These are phyloP conservation scores for Ommatoiulus sabulosus DNA, from an alignment of 2,888 invertebrate species.

Conservation along the genomic window DNA sequence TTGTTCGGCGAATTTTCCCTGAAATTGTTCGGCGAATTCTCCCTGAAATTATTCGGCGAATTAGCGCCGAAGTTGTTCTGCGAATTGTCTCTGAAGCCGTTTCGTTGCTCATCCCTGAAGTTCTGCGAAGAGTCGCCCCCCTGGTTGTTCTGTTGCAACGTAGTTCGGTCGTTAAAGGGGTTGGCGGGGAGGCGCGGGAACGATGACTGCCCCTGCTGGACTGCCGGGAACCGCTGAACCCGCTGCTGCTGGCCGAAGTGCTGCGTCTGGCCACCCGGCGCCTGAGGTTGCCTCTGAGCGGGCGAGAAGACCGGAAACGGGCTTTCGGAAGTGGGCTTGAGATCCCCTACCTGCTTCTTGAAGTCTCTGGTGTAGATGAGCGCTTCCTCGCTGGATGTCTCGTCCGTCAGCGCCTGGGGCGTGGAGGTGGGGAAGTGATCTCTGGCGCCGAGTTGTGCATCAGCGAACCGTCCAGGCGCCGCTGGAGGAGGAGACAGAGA, in stretches of 20 bases:
- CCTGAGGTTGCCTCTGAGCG: background rate
- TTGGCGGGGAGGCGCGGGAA: background rate
- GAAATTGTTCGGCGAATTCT: background rate
- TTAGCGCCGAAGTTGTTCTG: background rate
- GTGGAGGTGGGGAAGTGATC: background rate
- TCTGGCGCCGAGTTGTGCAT: background rate
- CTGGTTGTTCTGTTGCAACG: no score
- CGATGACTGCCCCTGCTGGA: background rate
- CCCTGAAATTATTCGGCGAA: background rate
- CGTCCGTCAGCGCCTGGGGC: conserved; percentile 47
- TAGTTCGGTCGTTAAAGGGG: background rate
- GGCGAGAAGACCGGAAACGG: conserved; percentile 12
- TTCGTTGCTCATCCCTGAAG: background rate
- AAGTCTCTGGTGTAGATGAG: conserved; percentile 54
- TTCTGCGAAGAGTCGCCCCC: background rate
- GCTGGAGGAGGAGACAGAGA: background rate
- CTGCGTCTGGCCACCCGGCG: background rate
- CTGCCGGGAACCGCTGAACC: conserved; percentile 13
- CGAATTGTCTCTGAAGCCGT: background rate
- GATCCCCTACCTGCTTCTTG: conserved; percentile 15
- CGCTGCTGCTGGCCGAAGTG: background rate
- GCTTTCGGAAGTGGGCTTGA: background rate
- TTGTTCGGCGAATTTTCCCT: background rate
- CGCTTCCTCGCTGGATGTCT: background rate
- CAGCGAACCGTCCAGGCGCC: background rate